Percentiles rank a stretch among this genome's conserved stretches.
These are phyloP conservation scores for Coccyzus lansbergi DNA, from an alignment of 2,797 vertebrate genomes.

Conservation along the genomic window DNA sequence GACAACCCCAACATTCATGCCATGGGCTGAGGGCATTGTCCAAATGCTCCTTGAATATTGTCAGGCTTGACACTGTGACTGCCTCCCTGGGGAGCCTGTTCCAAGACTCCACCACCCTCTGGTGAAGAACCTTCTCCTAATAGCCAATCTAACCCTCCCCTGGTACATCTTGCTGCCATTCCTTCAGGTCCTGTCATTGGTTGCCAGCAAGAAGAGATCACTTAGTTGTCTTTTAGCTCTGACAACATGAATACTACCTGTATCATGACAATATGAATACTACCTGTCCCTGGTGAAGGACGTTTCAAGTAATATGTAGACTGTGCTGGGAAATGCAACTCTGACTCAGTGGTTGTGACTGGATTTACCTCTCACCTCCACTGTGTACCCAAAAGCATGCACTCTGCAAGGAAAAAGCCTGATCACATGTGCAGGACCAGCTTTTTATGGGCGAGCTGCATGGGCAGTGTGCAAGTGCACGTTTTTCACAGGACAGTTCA, in stretches of 20 bases:
- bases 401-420: neutral
- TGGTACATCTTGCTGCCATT: too few relatives aligned
- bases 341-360: neutral
- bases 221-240: neutral
- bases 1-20: too few relatives aligned
- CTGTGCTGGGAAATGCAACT: neutral
- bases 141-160: too few relatives aligned
- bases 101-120: too few relatives aligned
- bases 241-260: fast-evolving
- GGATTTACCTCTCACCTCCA: neutral
- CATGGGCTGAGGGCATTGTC: too few relatives aligned
- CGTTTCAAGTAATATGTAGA: neutral
- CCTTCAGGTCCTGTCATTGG: too few relatives aligned
- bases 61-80: too few relatives aligned
- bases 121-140: too few relatives aligned
- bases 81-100: too few relatives aligned
- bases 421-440: neutral
- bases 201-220: too few relatives aligned
- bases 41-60: too few relatives aligned
- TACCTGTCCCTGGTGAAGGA: neutral
- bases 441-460: neutral
- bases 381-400: neutral
- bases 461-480: neutral
- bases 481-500: neutral
- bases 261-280: neutral